Conservation (phyloP, 2,113 vertebrate genomes). For the Ptyas mucosa region DNA sequence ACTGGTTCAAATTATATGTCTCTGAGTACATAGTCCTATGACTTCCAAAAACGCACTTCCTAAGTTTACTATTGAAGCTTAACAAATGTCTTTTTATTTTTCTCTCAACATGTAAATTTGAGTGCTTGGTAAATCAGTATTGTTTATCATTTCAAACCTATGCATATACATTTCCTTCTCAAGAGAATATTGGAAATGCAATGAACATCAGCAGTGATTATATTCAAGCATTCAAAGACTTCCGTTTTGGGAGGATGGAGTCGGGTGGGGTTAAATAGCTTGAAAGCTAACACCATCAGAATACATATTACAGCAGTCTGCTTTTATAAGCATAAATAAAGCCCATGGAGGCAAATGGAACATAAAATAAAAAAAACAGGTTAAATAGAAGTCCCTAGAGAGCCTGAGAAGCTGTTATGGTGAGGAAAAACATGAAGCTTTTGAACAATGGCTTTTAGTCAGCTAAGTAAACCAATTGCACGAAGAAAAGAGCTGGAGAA, state of each 20-base stretch:
- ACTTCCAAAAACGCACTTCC: background rate
- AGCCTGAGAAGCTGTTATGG: slow-evolving; percentile 1
- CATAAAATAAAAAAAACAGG: background rate
- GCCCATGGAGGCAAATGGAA: slow-evolving; percentile 34
- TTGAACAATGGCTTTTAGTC: slow-evolving; percentile 31
- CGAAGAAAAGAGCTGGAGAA: slow-evolving; percentile 41
- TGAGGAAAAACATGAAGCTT: slow-evolving; percentile 19
- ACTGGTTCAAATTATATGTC: background rate
- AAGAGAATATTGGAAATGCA: background rate
- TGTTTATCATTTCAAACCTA: background rate
- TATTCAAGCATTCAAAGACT: slow-evolving; percentile 16
- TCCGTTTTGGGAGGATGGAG: background rate
- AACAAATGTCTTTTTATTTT: background rate
- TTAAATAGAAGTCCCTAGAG: slow-evolving; percentile 1
- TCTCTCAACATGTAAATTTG: background rate
- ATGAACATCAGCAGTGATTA: background rate
- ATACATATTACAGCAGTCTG: slow-evolving; percentile 3
- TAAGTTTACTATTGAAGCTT: background rate
- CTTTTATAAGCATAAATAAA: slow-evolving; percentile 37
- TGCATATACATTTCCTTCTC: background rate
- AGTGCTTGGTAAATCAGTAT: background rate
- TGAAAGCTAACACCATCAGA: slow-evolving; percentile 27
- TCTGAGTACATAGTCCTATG: background rate
- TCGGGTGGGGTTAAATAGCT: slow-evolving; percentile 1
- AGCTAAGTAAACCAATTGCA: slow-evolving; percentile 11